Base-by-base conservation (phyloP, 2,113 vertebrate species). In the Sciurus niger region DNA sequence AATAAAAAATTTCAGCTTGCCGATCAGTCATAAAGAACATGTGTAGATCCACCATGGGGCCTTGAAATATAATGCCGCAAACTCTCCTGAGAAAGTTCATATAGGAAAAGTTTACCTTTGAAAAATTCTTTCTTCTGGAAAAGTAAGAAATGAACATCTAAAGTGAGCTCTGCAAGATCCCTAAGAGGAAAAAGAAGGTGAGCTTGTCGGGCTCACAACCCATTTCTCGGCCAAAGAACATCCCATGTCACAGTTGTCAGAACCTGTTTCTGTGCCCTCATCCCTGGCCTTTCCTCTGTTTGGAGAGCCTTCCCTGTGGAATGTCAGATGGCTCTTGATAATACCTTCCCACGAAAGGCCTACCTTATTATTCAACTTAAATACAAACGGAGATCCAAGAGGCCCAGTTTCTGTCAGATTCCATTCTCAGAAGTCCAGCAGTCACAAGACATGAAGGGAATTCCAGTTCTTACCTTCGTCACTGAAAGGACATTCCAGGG, bases 41-140 rank as follows among this genome's bases (percentile, higher is more conserved):
- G n/a, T 79, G 43, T 43, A 22, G 24, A 91, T 55, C n/a, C 2
- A 67, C n/a, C 17, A 58, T 30, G 40, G 72, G 77, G 25, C 8
- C n/a, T 90, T 84, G n/a, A 85, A 92, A 92, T 10, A 88, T 55
- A 67, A 24, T 17, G 14, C 55, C 55, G 10, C 20, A 84, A 65
- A 9, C 16, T 43, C 8, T 46, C 25, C 4, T 40, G 46, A 73
- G 25, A 30, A 70, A 12, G 37, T 9, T 93, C 6, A 60, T 12
- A 9, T 20, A 58, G 48, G 28, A 37, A 90, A 76, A 51, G 25
- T 30, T 18, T 2, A 43, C 76, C 70, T 58, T 83, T 96, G 82
- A 88, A 24, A 78, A 92, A 83, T 70, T 86, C 25, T 94, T 85
- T 85, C 34, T 55, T 55, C 17, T 87, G 37, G 28, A 74, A 78